Base-by-base conservation (phyloP, 2,113 vertebrate genomes). In the Cephalophus harveyi region DNA sequence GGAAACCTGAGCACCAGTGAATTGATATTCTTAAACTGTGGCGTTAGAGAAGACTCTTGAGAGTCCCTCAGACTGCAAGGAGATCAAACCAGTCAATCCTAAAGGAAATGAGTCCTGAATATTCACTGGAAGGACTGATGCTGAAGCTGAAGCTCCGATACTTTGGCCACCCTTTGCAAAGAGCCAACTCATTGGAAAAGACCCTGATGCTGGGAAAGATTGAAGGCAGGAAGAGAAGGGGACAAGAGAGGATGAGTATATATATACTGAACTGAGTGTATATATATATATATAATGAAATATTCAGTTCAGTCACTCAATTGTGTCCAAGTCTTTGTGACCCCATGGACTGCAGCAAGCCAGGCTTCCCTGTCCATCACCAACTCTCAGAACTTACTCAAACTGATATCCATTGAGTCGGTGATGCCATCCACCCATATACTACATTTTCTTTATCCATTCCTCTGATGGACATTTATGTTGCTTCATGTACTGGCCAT, bases 351-450 rank as follows among this genome's bases (percentile, higher is more conserved):
- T 71, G 19, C 67, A 36, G 67, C 67, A 36, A 71, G n/a, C n/a
- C 67, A 71, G n/a, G n/a, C 12, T 23, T 71, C n/a, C 67, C n/a
- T 23, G 67, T 23, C 67, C 5, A 36, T 23, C n/a, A 71, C 67
- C 19, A 71, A 36, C 19, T 71, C 67, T 71, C 19, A 0, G n/a
- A 71, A 71, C 67, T 36, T 71, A 71, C 33, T 71, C n/a, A 71
- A 6, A 71, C 9, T 40, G n/a, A 23, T 23, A 21, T 40, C n/a
- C n/a, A 23, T 36, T 1, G 1, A 36, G 19, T 71, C 2, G 0
- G 67, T 71, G n/a, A 71, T 12, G 19, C 19, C 67, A 71, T 71
- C n/a, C 19, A 71, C 36, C 67, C 67, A 71, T 23, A 23, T 23
- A 71, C n/a, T 36, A 36, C 67, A 71, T 71, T 36, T 71, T 71